A percentile compares a stretch with the other conserved stretches of the same genome.
These are phyloP conservation scores for Globicephala melas DNA, from an alignment of 2,113 vertebrate species.

Conservation along the genomic window DNA sequence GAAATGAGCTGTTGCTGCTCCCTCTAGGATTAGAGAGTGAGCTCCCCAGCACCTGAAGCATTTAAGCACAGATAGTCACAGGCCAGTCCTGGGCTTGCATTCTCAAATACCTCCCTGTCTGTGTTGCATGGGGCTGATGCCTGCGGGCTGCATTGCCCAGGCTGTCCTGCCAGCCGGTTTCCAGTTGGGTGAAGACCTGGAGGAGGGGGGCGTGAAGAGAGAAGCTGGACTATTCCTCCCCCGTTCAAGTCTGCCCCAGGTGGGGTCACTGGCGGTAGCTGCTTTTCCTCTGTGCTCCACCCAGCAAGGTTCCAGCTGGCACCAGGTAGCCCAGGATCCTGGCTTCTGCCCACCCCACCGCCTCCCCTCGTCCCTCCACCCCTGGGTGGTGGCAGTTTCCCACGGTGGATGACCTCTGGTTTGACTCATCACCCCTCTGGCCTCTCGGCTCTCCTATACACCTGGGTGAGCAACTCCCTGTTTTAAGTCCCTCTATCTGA, in stretches of 20 bases:
- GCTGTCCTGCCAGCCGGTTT: not conserved
- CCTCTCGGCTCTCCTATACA: not conserved
- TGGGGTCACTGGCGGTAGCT: not conserved
- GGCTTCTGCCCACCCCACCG: not conserved
- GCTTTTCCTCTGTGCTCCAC: not conserved
- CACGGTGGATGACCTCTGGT: not conserved
- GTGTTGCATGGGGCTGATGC: too few species aligned
- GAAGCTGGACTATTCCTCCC: not conserved
- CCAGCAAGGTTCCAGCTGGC: not conserved
- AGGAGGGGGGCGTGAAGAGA: not conserved
- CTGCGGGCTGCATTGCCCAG: not conserved
- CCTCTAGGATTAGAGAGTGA: not conserved
- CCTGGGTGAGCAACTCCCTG: not conserved
- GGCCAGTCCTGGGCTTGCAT: not conserved
- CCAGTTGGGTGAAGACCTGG: not conserved
- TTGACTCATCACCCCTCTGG: not conserved
- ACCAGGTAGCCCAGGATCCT: fast-evolving
- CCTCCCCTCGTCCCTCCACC: not conserved
- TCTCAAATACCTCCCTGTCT: not conserved
- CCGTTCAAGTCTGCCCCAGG: fast-evolving
- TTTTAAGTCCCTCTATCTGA: not conserved
- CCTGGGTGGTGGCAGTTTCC: not conserved
- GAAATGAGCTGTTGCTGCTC: fast-evolving
- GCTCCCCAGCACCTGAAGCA: not conserved
- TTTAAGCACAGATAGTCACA: too few species aligned